Conservation (phyloP, 2,797 vertebrate species). For the Sebastes iracundus region DNA sequence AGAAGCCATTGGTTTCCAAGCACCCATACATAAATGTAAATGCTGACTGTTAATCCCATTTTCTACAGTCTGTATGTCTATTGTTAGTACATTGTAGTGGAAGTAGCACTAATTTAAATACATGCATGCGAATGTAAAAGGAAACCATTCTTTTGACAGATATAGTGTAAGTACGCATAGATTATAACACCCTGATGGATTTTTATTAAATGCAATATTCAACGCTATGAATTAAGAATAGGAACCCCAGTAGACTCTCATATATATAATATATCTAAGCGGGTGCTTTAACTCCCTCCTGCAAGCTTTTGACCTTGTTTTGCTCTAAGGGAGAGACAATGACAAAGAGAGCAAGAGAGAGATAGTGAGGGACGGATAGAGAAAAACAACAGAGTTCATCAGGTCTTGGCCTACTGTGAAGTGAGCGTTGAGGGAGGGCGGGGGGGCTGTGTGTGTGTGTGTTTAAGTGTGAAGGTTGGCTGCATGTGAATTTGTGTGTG, state of each 20-base stretch:
- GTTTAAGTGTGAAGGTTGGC: constrained; percentile 18
- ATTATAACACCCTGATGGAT: not conserved
- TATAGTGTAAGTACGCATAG: not conserved
- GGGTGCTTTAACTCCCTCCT: constrained; percentile 18
- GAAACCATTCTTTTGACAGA: not conserved
- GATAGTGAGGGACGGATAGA: constrained; percentile 21
- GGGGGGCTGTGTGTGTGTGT: not conserved
- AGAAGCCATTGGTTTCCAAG: not conserved
- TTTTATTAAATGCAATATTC: constrained; percentile 12
- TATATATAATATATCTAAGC: constrained; percentile 26
- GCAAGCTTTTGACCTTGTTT: constrained; percentile 29
- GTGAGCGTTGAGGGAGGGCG: constrained; percentile 9
- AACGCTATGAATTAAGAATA: constrained; percentile 10
- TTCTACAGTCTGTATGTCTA: not conserved
- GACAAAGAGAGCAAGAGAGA: constrained; percentile 28
- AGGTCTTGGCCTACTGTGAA: constrained; percentile 45
- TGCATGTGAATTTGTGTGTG: constrained; percentile 24
- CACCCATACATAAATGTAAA: not conserved
- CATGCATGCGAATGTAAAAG: not conserved
- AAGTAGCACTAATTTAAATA: not conserved
- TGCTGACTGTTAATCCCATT: not conserved
- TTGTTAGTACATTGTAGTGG: not conserved
- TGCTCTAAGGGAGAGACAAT: constrained; percentile 43
- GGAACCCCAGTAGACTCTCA: not conserved
- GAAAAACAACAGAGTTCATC: constrained; percentile 60